These are phyloP conservation scores for Magallana ariakensis DNA, from an alignment of 1,140 invertebrate species.

Conservation along the genomic window DNA sequence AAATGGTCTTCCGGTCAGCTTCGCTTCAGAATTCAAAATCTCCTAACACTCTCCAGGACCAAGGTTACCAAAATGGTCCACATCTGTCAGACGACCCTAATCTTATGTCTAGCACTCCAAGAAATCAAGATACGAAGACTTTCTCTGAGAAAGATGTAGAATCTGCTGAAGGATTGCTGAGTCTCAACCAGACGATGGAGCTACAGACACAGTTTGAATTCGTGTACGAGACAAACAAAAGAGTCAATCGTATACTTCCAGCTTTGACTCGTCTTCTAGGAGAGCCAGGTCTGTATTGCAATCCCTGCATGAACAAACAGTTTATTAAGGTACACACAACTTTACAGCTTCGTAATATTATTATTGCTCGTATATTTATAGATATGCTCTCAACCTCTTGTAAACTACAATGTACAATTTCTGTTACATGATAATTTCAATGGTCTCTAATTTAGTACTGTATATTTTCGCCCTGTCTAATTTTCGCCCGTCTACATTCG, in stretches of 20 bases:
- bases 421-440: too few relatives aligned
- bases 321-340: too few relatives aligned
- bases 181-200: not conserved
- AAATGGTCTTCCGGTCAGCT: not conserved
- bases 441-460: too few relatives aligned
- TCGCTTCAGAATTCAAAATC: not conserved
- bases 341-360: too few relatives aligned
- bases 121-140: not conserved
- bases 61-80: not conserved
- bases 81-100: constrained; percentile 18
- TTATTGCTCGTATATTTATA: too few relatives aligned
- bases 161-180: not conserved
- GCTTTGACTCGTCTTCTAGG: constrained; percentile 63
- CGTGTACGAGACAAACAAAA: constrained; percentile 59
- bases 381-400: too few relatives aligned
- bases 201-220: constrained; percentile 46
- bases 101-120: not conserved
- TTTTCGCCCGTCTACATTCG: too few relatives aligned
- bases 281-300: constrained; percentile 63
- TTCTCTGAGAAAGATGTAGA: not conserved
- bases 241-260: constrained; percentile 62
- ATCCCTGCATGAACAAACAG: too few relatives aligned
- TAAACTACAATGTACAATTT: too few relatives aligned
- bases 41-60: not conserved
- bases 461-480: too few relatives aligned